Base-by-base conservation (phyloP, 2,888 invertebrate species). In the Pyrrhosoma nymphula region DNA sequence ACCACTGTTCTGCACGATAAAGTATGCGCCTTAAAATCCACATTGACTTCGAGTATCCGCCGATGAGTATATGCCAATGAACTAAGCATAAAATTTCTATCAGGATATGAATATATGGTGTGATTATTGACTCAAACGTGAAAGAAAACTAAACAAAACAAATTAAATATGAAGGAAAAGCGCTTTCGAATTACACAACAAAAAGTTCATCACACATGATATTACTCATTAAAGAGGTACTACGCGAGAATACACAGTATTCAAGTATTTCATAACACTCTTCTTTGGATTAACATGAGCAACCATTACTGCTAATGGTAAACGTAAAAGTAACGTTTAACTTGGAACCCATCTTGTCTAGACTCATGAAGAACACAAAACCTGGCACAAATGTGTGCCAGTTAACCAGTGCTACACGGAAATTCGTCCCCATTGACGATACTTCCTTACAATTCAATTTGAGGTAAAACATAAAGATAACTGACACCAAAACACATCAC, bases 201-300 rank as follows among this genome's bases (percentile, higher is more conserved):
- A 82, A 82, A 10, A 82, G 14, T 82, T 35, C 0, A 35, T 30
- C 35, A 10, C 12, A 82, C 12, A 0, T 14, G 82, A 35, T 82
- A 35, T 82, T 82, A 35, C 82, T 82, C 82, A 35, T 82, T 82
- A 30, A 12, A 82, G 35, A 82, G 82, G 82, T 82, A 82, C 82
- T 35, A 82, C 35, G 30, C 23, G 8, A 35, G 82, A 82, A 82
- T 82, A 82, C 82, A 82, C 82, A 18, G 82, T 82, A 82, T 82
- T 82, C 82, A 82, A 35, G 35, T 82, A 82, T 82, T 18, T 82
- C 14, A 30, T 14, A 35, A 35, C 35, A 82, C 69, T 26, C n/a
- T 69, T 82, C 35, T 30, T 14, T 82, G 82, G 26, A 35, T 82
- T 35, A n/a, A 30, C 18, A 35, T 82, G 35, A 82, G 35, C 35